Conservation (phyloP, 2,113 vertebrate genomes). For the Sula dactylatra region DNA sequence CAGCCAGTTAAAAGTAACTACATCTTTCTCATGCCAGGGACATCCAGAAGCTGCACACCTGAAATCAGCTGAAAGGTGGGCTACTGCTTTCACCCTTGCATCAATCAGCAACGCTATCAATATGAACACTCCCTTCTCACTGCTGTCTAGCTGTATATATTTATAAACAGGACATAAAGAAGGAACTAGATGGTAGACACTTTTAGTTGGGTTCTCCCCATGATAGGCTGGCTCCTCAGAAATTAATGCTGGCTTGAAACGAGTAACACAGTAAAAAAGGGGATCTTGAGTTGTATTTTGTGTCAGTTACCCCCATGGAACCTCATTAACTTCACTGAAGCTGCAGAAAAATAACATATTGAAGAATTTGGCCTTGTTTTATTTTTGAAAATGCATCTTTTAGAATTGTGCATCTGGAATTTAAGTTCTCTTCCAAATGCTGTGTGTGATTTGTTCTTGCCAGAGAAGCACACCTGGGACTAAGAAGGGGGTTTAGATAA, state of each 20-base stretch:
- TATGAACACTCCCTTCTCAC: background rate
- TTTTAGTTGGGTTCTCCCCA: background rate
- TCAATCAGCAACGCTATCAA: background rate
- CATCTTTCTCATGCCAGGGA: background rate
- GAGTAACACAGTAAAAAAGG: background rate
- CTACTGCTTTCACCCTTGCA: background rate
- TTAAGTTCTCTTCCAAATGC: slow-evolving; percentile 60
- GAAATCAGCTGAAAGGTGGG: background rate
- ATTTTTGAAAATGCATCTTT: slow-evolving; percentile 51
- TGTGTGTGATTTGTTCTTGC: slow-evolving; percentile 67
- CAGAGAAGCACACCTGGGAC: slow-evolving; percentile 69
- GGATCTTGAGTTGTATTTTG: background rate
- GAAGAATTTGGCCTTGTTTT: slow-evolving; percentile 24
- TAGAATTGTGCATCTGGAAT: slow-evolving; percentile 66
- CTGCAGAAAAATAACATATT: slow-evolving; percentile 37
- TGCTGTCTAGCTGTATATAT: background rate
- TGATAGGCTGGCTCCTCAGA: background rate
- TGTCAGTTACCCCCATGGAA: background rate
- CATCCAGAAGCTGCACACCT: background rate
- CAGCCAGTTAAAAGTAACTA: background rate
- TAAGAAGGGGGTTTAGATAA: slow-evolving; percentile 57
- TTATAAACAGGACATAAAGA: background rate
- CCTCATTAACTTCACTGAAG: slow-evolving; percentile 19
- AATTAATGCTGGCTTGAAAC: background rate
- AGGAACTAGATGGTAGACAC: background rate